phyloP scores from a whole-genome alignment of 2,113 vertebrate species.

The Ciconia maguari region DNA sequence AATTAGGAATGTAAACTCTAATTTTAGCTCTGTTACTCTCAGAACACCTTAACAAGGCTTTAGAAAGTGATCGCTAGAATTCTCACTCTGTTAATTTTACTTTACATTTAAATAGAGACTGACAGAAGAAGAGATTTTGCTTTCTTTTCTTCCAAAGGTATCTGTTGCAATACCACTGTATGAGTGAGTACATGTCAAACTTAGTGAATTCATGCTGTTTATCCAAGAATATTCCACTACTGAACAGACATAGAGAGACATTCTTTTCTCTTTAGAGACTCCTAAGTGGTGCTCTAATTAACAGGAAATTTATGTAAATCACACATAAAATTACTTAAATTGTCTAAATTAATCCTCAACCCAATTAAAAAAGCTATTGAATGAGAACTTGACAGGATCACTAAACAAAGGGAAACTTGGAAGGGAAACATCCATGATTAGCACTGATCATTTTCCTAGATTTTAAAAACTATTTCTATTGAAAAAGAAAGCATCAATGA shows the following conservation, averaged over 20 bases:
- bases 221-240: background rate
- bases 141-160: background rate
- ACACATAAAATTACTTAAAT: background rate
- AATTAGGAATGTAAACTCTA: background rate
- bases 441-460: background rate
- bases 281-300: background rate
- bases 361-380: background rate
- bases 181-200: background rate
- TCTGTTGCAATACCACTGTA: background rate
- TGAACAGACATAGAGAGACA: background rate
- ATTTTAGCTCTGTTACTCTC: background rate
- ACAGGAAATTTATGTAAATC: background rate
- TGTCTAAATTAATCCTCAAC: background rate
- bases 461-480: background rate
- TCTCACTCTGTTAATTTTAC: background rate
- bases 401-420: background rate
- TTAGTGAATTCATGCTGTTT: background rate
- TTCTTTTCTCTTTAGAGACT: background rate
- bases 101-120: background rate
- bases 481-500: background rate
- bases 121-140: background rate
- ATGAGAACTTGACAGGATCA: background rate
- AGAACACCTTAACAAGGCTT: background rate
- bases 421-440: background rate
- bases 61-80: background rate